Evolutionary conservation across 2,113 vertebrate species (phyloP).

Genomic region (Burhinus bistriatus): DNA sequence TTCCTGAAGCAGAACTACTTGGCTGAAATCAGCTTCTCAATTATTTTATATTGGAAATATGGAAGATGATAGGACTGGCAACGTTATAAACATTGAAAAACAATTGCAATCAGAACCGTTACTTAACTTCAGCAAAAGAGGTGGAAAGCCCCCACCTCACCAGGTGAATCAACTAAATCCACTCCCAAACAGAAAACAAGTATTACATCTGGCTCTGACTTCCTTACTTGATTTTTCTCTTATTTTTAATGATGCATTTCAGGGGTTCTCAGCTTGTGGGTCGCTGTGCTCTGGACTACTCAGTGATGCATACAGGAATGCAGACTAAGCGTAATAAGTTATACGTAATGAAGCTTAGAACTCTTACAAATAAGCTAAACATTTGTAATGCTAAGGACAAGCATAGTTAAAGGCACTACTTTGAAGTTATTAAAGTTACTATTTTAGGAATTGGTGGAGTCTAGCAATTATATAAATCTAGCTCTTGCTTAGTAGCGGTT

Average conservation of each 20-base stretch:
- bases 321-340: neutral
- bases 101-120: neutral
- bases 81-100: neutral
- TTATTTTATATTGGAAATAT: neutral
- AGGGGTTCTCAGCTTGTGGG: neutral
- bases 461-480: neutral
- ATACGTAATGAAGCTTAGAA: neutral
- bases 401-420: neutral
- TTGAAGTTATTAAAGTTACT: neutral
- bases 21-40: neutral
- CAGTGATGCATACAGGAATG: neutral
- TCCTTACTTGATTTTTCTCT: neutral
- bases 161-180: neutral
- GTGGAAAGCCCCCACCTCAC: neutral
- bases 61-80: neutral
- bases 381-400: neutral
- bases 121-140: neutral
- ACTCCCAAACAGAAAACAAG: neutral
- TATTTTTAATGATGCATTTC: neutral
- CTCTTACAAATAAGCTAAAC: neutral
- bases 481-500: neutral
- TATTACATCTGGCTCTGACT: neutral
- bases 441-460: neutral
- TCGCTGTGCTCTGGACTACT: neutral
- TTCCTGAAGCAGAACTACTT: neutral